phyloP scores from a whole-genome alignment of 2,888 invertebrate genomes.

The Glyphotaelius pellucidus region DNA sequence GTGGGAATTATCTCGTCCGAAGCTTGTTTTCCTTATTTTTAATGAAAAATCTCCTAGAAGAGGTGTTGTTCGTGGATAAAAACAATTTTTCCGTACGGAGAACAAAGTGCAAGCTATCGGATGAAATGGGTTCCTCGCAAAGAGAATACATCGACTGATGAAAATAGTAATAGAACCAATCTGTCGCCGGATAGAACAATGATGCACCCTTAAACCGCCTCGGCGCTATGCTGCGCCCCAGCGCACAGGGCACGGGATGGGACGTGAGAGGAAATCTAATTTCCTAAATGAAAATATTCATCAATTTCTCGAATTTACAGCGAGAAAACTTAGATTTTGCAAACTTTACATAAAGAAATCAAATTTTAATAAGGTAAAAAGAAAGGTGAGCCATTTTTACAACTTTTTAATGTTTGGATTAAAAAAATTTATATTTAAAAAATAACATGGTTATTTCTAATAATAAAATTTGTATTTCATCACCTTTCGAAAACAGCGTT shows the following conservation, averaged over 20 bases:
- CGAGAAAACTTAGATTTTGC: background rate
- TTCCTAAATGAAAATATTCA: background rate
- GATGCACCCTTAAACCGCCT: constrained; percentile 39
- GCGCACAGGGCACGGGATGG: background rate
- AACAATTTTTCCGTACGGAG: constrained; percentile 7
- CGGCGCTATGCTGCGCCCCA: too few species aligned
- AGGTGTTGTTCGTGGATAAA: background rate
- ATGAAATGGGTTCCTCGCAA: constrained; percentile 34
- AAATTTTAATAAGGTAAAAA: too few species aligned
- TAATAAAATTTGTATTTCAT: too few species aligned
- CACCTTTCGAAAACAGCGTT: too few species aligned
- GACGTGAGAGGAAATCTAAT: background rate
- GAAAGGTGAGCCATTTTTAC: too few species aligned
- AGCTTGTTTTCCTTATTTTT: constrained; percentile 4
- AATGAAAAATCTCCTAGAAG: constrained; percentile 9
- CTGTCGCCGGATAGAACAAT: constrained; percentile 64
- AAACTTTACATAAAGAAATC: too few species aligned
- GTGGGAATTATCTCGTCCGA: background rate
- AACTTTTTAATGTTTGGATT: too few species aligned
- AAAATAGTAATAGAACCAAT: constrained; percentile 65
- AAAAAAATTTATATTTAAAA: too few species aligned
- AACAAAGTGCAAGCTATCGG: constrained; percentile 44
- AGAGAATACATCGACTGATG: constrained; percentile 63
- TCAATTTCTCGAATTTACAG: background rate
- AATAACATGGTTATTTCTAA: too few species aligned